Percentiles rank a stretch among this genome's conserved stretches.
Conservation (phyloP, 1,140 invertebrate species). For the Scaptomyza hsui region DNA sequence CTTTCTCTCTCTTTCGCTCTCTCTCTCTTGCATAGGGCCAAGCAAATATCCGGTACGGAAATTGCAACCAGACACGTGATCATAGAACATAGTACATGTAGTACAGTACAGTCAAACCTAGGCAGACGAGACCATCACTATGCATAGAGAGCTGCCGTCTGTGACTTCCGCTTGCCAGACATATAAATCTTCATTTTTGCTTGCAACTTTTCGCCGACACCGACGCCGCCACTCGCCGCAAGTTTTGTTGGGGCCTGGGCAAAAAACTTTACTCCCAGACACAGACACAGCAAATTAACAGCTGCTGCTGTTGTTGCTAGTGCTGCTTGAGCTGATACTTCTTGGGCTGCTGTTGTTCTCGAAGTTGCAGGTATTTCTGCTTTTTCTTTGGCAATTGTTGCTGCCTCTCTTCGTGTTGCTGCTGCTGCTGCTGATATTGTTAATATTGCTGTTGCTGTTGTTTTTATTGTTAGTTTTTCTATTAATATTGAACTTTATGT, state of each 20-base stretch:
- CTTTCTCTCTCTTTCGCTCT: too few species aligned
- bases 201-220: conserved; percentile 61
- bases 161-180: conserved; percentile 71
- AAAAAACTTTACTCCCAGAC: conserved; percentile 48
- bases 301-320: conserved; percentile 15
- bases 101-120: background rate
- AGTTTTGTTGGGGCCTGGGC: conserved; percentile 38
- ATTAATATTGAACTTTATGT: background rate
- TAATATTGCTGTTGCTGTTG: background rate
- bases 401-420: background rate
- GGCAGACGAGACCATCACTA: conserved; percentile 12
- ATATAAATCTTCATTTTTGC: conserved; percentile 79
- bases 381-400: background rate
- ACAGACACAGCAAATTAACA: conserved; percentile 70
- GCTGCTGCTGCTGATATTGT: background rate
- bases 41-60: conserved; percentile 73
- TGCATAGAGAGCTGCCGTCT: conserved; percentile 38
- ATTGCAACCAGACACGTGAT: conserved; percentile 80
- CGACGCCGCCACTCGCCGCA: conserved; percentile 43
- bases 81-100: conserved; percentile 18
- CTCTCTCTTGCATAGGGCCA: conserved; percentile 17
- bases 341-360: background rate
- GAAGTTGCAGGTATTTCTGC: background rate
- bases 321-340: background rate
- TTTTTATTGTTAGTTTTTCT: background rate